phyloP scores from a whole-genome alignment of 2,888 invertebrate genomes.

The Eristalinus aeneus region DNA sequence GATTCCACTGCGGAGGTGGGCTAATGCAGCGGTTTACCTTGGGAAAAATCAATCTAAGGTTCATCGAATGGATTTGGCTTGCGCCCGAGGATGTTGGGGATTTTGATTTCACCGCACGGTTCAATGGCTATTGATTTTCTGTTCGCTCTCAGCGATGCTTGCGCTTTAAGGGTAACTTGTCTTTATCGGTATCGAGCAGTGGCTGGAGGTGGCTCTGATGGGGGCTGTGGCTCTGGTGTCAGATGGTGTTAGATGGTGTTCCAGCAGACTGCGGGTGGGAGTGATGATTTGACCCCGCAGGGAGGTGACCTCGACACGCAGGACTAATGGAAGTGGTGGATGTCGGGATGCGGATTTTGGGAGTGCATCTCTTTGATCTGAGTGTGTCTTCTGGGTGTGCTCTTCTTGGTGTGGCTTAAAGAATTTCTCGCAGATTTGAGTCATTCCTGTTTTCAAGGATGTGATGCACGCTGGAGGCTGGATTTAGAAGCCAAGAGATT shows the following conservation, averaged over 20 bases:
- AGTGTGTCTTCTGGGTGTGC: not conserved
- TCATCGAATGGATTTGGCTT: constrained; percentile 9
- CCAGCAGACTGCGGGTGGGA: not conserved
- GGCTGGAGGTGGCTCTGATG: not conserved
- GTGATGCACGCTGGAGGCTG: too few relatives aligned
- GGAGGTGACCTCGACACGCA: not conserved
- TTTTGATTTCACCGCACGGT: not conserved
- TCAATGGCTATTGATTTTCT: not conserved
- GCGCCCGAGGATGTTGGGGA: not conserved
- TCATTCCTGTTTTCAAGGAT: too few relatives aligned
- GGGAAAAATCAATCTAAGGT: constrained; percentile 44
- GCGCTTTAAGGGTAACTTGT: not conserved
- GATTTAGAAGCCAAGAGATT: too few relatives aligned
- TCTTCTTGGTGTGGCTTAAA: not conserved
- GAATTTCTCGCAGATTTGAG: too few relatives aligned
- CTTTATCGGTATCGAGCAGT: not conserved
- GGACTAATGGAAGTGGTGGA: not conserved
- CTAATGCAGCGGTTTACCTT: constrained; percentile 26
- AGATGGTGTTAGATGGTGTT: not conserved
- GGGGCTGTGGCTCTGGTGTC: not conserved
- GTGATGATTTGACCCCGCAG: not conserved
- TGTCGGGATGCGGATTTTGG: not conserved
- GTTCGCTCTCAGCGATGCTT: too few relatives aligned
- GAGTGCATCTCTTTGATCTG: not conserved
- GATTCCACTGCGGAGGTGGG: constrained; percentile 17